These are phyloP conservation scores for Megathymus violae DNA, from an alignment of 1,140 invertebrate species.

Conservation along the genomic window DNA sequence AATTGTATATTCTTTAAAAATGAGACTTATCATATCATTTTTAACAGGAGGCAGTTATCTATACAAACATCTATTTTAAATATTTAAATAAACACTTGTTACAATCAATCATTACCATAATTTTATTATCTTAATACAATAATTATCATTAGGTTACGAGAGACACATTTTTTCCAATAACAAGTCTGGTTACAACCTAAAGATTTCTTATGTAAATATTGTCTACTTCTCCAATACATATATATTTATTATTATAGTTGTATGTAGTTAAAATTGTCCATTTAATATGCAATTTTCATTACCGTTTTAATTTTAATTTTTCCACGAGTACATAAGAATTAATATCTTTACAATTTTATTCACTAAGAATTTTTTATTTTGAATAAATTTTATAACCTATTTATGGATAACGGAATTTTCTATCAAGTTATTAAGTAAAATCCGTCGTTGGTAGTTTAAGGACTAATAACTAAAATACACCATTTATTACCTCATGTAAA, in stretches of 20 bases:
- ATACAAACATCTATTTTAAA: conserved; percentile 36
- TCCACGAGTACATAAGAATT: too few relatives aligned
- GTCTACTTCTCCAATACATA: conserved; percentile 60
- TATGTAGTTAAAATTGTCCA: conserved; percentile 15
- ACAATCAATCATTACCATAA: conserved; percentile 3
- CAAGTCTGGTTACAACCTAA: conserved; percentile 33
- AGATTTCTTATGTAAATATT: conserved; percentile 65
- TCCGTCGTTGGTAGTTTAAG: too few relatives aligned
- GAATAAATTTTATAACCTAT: too few relatives aligned
- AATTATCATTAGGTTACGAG: conserved; percentile 27
- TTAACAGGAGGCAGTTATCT: conserved; percentile 6
- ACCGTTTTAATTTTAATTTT: neutral
- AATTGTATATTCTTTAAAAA: too few relatives aligned
- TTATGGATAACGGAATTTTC: too few relatives aligned
- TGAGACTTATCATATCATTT: conserved; percentile 11
- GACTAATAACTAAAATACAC: too few relatives aligned
- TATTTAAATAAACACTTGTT: conserved; percentile 31
- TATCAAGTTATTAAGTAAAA: too few relatives aligned
- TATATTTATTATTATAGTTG: conserved; percentile 34
- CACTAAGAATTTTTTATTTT: too few relatives aligned
- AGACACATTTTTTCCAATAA: conserved; percentile 43
- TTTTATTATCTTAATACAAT: neutral
- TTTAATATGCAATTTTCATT: conserved; percentile 7
- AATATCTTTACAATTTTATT: too few relatives aligned
- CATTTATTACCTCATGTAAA: too few relatives aligned